Percentiles rank a stretch among this genome's conserved stretches.
Evolutionary conservation across 1,140 invertebrate genomes (phyloP).

Genomic region (Lutraria rhynchaena): DNA sequence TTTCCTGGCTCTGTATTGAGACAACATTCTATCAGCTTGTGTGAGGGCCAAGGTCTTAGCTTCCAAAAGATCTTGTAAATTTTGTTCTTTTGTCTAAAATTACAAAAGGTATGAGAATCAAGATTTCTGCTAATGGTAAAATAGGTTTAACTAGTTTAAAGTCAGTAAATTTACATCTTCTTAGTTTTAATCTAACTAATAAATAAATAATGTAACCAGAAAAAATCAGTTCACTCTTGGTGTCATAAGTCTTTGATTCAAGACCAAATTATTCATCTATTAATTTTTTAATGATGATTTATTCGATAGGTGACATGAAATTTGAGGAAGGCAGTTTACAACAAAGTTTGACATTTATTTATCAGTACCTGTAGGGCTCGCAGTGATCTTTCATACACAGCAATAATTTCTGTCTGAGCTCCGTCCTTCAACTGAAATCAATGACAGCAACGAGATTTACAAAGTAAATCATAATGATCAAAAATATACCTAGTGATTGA

Average conservation of each 20-base stretch:
- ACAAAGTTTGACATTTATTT: slow-evolving; percentile 2
- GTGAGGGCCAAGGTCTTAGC: slow-evolving; percentile 79
- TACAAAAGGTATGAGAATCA: slow-evolving; percentile 28
- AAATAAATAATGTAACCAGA: too few species aligned
- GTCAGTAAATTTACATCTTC: background rate
- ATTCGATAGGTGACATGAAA: too few species aligned
- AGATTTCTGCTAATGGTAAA: background rate
- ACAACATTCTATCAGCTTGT: slow-evolving; percentile 80
- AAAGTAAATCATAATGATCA: background rate
- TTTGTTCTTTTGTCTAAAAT: slow-evolving; percentile 80
- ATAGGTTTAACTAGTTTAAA: background rate
- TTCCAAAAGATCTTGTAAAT: slow-evolving; percentile 81
- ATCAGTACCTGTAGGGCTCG: slow-evolving; percentile 79
- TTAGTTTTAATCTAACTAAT: background rate
- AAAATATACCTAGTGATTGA: background rate
- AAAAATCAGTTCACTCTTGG: too few species aligned
- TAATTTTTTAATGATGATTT: too few species aligned
- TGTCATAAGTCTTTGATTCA: too few species aligned
- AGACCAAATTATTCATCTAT: too few species aligned
- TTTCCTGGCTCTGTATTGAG: slow-evolving; percentile 77
- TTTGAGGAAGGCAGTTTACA: too few species aligned
- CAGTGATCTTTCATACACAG: slow-evolving; percentile 81
- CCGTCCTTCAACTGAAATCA: slow-evolving; percentile 78
- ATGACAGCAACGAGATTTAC: background rate
- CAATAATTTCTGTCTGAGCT: slow-evolving; percentile 80